phyloP scores from a whole-genome alignment of 2,888 invertebrate species.

The Clistopyga incitator region DNA sequence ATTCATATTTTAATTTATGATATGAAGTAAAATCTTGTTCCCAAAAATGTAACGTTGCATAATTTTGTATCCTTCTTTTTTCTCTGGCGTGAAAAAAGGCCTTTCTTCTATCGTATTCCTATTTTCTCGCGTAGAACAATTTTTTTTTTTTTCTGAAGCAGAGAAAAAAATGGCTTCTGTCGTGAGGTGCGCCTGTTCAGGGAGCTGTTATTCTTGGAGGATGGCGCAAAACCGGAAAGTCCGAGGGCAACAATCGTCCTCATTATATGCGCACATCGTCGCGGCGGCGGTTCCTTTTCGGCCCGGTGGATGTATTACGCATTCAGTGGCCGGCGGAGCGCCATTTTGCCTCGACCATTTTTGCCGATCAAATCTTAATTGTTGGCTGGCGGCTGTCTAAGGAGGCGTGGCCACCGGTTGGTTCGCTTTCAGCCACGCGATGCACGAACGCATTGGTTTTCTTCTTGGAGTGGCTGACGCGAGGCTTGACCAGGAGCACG shows the following conservation, averaged over 20 bases:
- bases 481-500: constrained; percentile 57
- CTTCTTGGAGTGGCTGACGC: constrained; percentile 70
- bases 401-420: constrained; percentile 83
- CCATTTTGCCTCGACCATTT: constrained; percentile 84
- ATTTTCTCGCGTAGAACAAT: no score
- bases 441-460: constrained; percentile 82
- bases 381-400: constrained; percentile 84
- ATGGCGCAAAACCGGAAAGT: constrained; percentile 13
- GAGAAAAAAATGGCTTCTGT: neutral
- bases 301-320: constrained; percentile 77
- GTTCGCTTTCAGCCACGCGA: constrained; percentile 83
- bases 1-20: no score
- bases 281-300: constrained; percentile 20
- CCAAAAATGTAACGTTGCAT: neutral
- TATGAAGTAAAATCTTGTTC: neutral
- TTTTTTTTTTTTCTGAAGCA: no score
- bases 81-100: no score
- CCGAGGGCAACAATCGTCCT: constrained; percentile 1
- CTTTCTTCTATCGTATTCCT: no score
- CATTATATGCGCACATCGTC: constrained; percentile 11
- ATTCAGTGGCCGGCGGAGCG: constrained; percentile 80
- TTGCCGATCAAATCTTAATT: constrained; percentile 85
- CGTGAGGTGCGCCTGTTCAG: neutral
- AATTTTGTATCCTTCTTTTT: neutral
- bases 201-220: neutral